Evolutionary conservation across 2,888 invertebrate species (phyloP), one percentile per base, ranked within the genome.

Genomic region (Dendrolimus houi): DNA sequence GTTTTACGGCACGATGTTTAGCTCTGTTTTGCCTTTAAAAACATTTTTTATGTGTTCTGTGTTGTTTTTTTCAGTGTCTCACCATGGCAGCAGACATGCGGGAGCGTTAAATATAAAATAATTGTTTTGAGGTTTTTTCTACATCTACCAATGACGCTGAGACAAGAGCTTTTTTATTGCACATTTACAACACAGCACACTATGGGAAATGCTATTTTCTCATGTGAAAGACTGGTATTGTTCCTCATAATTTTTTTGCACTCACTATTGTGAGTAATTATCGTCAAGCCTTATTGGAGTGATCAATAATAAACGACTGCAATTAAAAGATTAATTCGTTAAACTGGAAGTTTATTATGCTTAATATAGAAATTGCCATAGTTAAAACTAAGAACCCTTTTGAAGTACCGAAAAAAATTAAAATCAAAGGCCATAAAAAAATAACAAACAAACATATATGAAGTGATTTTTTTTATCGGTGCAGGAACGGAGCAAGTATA

Each of bases 191-290:
- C 66, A 70, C 76, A 77, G 75, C 80, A 80, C 75, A 74, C 81
- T 79, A 81, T 87, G 87, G 79, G 87, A 88, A 87, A 77, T 72
- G 70, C 62, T 70, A 68, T 79, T 77, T 87, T 88, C 87, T 77
- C 88, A 85, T 88, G 86, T 83, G 87, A 87, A 87, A 86, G 85
- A 84, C 74, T 67, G 61, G 72, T 59, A 78, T 80, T 79, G 79
- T 79, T 62, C 63, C 57, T 41, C 63, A 68, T 12, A 10, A 6
- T 47, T 47, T 47, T 47, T 12, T 10, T 47, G 29, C 29, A 29
- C 47, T 47, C 2, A 47, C 12, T 47, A 10, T 10, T 47, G 47
- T 71, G 29, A 29, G 3, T 29, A 29, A 29, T 72, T 71, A 64
- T 62, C 63, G 52, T 55, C 47, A 47, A 47, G 47, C 59, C 66